phyloP scores from a whole-genome alignment of 2,113 vertebrate genomes.

The Dolichallabes microphthalmus region DNA sequence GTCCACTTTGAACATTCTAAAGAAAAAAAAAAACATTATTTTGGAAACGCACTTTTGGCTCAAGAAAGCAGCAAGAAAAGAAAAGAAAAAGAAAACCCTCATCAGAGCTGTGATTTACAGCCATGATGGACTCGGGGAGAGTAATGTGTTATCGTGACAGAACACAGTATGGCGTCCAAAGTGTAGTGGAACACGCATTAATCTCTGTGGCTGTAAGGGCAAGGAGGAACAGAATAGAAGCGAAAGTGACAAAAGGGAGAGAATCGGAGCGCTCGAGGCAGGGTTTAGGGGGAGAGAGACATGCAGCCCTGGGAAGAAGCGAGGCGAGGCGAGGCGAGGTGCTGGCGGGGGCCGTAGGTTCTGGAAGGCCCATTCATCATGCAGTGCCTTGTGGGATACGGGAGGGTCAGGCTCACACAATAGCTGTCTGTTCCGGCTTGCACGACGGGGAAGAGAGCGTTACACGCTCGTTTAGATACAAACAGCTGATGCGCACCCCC shows the following conservation, averaged over 20 bases:
- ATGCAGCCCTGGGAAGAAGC: constrained; percentile 50
- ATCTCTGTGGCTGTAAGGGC: constrained; percentile 67
- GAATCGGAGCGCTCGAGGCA: constrained; percentile 59
- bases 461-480: constrained; percentile 31
- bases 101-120: constrained; percentile 30
- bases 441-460: constrained; percentile 16
- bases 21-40: constrained; percentile 29
- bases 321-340: constrained; percentile 16
- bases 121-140: constrained; percentile 49
- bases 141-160: constrained; percentile 73
- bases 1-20: neutral
- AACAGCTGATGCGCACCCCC: constrained; percentile 27
- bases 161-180: constrained; percentile 69
- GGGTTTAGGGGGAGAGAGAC: constrained; percentile 59
- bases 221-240: constrained; percentile 41
- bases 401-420: constrained; percentile 72
- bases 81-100: neutral
- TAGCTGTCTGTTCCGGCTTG: constrained; percentile 70
- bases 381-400: constrained; percentile 74
- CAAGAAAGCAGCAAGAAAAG: neutral
- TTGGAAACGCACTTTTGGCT: constrained; percentile 10
- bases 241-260: constrained; percentile 62
- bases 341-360: constrained; percentile 57
- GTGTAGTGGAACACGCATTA: constrained; percentile 73
- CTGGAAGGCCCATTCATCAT: constrained; percentile 75